phyloP scores from a whole-genome alignment of 2,113 vertebrate species.

The Sorex araneus region DNA sequence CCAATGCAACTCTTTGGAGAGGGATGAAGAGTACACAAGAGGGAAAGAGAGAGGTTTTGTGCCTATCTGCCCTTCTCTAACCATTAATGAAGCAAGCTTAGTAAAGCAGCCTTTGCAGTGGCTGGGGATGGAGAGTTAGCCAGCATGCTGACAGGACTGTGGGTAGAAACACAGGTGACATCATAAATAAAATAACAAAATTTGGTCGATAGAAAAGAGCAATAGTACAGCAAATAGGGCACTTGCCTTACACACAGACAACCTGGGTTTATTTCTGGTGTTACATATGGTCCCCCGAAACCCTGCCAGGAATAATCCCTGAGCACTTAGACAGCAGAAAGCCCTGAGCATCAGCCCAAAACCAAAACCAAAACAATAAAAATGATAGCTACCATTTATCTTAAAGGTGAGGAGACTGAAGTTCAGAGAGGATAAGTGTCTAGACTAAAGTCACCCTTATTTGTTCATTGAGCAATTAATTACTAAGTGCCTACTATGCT shows the following conservation, averaged over 20 bases:
- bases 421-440: constrained; percentile 50
- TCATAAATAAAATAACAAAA: too few species aligned
- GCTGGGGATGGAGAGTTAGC: neutral
- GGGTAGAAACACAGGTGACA: constrained; percentile 40
- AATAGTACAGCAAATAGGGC: neutral
- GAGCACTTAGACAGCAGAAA: too few species aligned
- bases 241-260: too few species aligned
- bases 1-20: neutral
- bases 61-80: constrained; percentile 25
- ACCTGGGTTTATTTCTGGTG: too few species aligned
- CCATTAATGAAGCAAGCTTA: constrained; percentile 12
- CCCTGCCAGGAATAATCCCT: too few species aligned
- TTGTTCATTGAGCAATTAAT: constrained; percentile 57
- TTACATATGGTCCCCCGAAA: too few species aligned
- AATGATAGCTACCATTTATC: constrained; percentile 49
- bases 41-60: neutral
- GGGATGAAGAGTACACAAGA: neutral
- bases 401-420: constrained; percentile 47
- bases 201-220: too few species aligned
- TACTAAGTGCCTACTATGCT: constrained; percentile 36
- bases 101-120: neutral
- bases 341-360: too few species aligned
- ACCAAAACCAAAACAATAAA: neutral
- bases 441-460: constrained; percentile 44
- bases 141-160: neutral